phyloP scores from a whole-genome alignment of 1,140 invertebrate species.

The Megathymus violae region DNA sequence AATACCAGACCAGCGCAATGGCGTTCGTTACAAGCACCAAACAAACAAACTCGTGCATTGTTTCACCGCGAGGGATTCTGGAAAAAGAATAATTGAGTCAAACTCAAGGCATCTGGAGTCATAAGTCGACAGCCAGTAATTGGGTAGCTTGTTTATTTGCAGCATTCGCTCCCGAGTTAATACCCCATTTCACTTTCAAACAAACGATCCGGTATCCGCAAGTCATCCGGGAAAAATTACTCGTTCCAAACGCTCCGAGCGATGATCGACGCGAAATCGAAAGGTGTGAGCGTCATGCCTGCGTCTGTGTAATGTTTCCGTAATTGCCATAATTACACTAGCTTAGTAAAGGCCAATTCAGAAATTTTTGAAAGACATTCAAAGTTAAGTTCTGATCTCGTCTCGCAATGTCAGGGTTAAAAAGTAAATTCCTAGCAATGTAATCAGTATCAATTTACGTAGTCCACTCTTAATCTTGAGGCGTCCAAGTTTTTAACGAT shows the following conservation, averaged over 20 bases:
- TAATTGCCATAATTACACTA: neutral
- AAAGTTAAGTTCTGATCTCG: too few species aligned
- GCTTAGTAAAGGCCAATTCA: too few species aligned
- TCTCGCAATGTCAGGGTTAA: too few species aligned
- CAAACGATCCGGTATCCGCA: slow-evolving; percentile 25
- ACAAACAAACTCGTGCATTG: too few species aligned
- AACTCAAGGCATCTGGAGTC: neutral
- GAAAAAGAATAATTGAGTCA: neutral
- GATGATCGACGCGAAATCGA: slow-evolving; percentile 19
- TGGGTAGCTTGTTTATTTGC: slow-evolving; percentile 30
- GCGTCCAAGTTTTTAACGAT: too few species aligned
- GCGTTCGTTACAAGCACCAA: too few species aligned
- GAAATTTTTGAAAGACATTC: too few species aligned
- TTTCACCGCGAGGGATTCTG: neutral
- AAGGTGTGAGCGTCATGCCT: slow-evolving; percentile 15
- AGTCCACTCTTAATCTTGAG: too few species aligned
- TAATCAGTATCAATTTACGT: too few species aligned
- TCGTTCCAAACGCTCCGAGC: neutral
- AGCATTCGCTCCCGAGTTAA: slow-evolving; percentile 14
- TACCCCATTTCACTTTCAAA: slow-evolving; percentile 36
- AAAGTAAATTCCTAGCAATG: too few species aligned
- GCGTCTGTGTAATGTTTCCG: neutral
- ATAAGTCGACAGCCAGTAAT: slow-evolving; percentile 3
- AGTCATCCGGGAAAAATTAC: slow-evolving; percentile 36
- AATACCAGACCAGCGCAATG: too few species aligned